Percentiles rank a stretch among this genome's conserved stretches.
Conservation (phyloP, 2,888 invertebrate genomes). For the Axea sp. region DNA sequence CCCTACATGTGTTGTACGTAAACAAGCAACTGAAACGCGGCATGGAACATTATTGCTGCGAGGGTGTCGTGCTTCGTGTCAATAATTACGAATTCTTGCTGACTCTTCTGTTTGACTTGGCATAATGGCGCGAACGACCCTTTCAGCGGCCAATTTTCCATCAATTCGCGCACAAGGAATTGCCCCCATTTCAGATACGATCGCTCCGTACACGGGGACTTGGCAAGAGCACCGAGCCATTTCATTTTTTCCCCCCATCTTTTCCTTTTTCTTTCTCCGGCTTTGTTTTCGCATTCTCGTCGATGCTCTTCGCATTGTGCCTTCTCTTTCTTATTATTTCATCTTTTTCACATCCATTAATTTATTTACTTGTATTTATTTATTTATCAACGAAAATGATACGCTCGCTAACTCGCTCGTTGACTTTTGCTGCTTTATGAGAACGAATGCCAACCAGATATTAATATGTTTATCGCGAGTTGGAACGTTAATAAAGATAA, state of each 20-base stretch:
- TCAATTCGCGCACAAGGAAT: constrained; percentile 50
- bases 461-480: constrained; percentile 39
- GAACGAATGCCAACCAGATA: constrained; percentile 11
- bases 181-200: constrained; percentile 24
- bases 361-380: no score
- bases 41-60: constrained; percentile 73
- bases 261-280: no score
- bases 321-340: no score
- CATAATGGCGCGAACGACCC: constrained; percentile 54
- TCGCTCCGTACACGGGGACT: constrained; percentile 1
- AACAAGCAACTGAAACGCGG: constrained; percentile 53
- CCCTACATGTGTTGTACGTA: constrained; percentile 53
- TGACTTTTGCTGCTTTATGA: background rate
- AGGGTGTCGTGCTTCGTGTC: constrained; percentile 67
- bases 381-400: no score
- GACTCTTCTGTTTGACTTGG: constrained; percentile 58
- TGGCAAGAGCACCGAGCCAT: no score
- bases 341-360: no score
- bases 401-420: no score
- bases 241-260: no score
- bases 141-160: constrained; percentile 52
- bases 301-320: no score
- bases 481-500: constrained; percentile 55
- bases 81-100: constrained; percentile 68
- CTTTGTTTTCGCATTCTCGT: no score